These are phyloP conservation scores for Caenorhabditis tropicalis DNA, from an alignment of 1,140 invertebrate genomes.

Conservation along the genomic window DNA sequence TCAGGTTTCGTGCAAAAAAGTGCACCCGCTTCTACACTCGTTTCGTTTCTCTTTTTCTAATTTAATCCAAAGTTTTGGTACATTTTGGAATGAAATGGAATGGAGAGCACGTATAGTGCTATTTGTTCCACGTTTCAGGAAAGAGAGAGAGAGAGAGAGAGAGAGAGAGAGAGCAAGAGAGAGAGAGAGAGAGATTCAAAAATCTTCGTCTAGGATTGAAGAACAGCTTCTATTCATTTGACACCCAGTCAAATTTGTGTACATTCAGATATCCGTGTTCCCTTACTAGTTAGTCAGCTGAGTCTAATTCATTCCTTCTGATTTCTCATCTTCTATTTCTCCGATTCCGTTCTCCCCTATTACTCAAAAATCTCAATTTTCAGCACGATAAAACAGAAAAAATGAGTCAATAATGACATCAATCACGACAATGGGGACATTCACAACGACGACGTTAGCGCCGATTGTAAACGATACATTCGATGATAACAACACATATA, in stretches of 20 bases:
- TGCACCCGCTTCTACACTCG: background rate
- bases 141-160: too few species aligned
- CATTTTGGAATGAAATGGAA: background rate
- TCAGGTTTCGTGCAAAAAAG: conserved; percentile 20
- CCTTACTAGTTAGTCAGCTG: too few species aligned
- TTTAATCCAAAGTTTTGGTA: background rate
- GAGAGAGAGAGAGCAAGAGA: too few species aligned
- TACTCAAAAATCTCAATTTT: background rate
- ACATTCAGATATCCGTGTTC: too few species aligned
- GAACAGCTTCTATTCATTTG: too few species aligned
- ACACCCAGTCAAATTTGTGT: too few species aligned
- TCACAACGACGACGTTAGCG: background rate
- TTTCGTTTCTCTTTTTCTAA: conserved; percentile 12
- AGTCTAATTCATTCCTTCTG: too few species aligned
- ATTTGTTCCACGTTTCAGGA: too few species aligned
- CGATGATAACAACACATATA: background rate
- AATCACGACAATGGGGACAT: background rate
- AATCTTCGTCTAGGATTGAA: too few species aligned
- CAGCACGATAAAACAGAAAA: background rate
- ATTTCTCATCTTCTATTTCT: background rate
- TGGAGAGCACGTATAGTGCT: too few species aligned
- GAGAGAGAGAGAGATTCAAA: too few species aligned
- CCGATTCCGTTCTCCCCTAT: background rate
- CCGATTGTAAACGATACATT: background rate
- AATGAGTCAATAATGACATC: background rate